These are phyloP conservation scores for Megaleporinus macrocephalus DNA, from an alignment of 2,113 vertebrate species.

Conservation along the genomic window DNA sequence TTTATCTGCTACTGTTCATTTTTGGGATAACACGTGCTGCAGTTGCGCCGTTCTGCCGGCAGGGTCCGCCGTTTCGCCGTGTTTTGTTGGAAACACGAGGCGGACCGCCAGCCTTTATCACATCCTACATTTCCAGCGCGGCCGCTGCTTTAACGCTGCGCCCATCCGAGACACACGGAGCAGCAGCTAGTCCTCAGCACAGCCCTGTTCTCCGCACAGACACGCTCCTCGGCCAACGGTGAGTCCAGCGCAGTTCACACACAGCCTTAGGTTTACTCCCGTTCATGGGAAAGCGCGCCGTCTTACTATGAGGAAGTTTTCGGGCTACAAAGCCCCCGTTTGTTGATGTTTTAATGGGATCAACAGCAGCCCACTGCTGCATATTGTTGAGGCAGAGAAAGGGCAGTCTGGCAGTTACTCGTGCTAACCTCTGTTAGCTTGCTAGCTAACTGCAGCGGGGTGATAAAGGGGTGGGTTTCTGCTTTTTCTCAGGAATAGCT, in stretches of 20 bases:
- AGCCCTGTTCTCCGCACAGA: background rate
- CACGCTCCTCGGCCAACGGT: constrained; percentile 46
- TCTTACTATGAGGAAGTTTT: background rate
- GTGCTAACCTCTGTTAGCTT: constrained; percentile 37
- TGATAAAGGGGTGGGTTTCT: background rate
- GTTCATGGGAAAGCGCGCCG: background rate
- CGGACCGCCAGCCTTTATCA: constrained; percentile 43
- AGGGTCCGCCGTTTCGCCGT: constrained; percentile 34
- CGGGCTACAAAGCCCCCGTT: background rate
- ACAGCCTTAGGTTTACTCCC: background rate
- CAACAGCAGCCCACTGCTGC: constrained; percentile 49
- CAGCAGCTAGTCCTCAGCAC: background rate
- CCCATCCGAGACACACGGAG: constrained; percentile 41
- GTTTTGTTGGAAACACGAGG: constrained; percentile 8
- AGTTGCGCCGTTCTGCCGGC: constrained; percentile 18
- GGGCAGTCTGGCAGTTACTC: constrained; percentile 34
- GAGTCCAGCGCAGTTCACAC: constrained; percentile 15
- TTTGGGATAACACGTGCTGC: background rate
- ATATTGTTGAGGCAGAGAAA: constrained; percentile 40
- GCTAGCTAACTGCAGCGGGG: constrained; percentile 22
- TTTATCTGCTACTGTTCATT: background rate
- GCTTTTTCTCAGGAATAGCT: background rate
- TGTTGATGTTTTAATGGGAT: constrained; percentile 3
- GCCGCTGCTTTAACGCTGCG: constrained; percentile 47
- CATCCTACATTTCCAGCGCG: constrained; percentile 35